phyloP scores from a whole-genome alignment of 2,888 invertebrate genomes.

The Coecobrya sp. region DNA sequence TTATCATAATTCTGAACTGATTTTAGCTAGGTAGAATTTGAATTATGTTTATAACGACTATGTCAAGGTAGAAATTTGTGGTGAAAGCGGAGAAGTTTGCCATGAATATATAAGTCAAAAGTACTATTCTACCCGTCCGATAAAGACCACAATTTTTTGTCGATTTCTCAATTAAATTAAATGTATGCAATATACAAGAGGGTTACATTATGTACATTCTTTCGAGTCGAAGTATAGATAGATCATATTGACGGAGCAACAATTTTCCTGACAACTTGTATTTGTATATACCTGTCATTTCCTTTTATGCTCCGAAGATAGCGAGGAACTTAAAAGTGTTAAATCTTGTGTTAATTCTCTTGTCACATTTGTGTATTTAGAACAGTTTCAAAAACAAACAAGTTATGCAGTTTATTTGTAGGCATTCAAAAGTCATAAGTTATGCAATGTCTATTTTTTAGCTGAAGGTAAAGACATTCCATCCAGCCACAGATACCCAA shows the following conservation, averaged over 20 bases:
- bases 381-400: neutral
- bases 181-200: too few relatives aligned
- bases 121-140: neutral
- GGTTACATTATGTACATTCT: too few relatives aligned
- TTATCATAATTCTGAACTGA: neutral
- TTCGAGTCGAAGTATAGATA: too few relatives aligned
- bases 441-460: neutral
- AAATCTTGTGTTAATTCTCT: neutral
- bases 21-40: neutral
- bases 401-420: neutral
- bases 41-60: neutral
- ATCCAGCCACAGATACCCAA: neutral
- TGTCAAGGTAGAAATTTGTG: neutral
- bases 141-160: neutral
- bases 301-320: too few relatives aligned
- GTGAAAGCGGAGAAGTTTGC: neutral
- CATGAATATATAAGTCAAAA: neutral
- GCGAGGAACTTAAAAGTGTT: too few relatives aligned
- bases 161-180: neutral
- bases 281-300: too few relatives aligned
- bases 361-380: neutral
- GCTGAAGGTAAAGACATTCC: neutral
- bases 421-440: conserved; percentile 4
- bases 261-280: too few relatives aligned
- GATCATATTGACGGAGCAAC: too few relatives aligned